A percentile compares a stretch with the other conserved stretches of the same genome.
Evolutionary conservation across 2,113 vertebrate species (phyloP).

Genomic region (Leptobrachium ailaonicum): DNA sequence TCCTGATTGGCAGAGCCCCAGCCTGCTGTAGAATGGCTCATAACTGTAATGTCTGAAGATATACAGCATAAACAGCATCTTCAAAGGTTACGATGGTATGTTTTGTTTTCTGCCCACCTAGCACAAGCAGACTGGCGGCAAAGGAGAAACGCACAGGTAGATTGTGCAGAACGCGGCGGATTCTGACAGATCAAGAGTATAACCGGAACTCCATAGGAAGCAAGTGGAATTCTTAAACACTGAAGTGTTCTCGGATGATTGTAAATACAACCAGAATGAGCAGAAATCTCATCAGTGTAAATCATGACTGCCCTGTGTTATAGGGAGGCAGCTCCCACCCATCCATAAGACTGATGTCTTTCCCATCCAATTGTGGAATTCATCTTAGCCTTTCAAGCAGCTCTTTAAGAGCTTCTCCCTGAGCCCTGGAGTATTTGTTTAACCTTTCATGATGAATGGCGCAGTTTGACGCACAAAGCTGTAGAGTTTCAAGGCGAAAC

Average conservation of each 20-base stretch:
- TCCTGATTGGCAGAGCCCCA: too few species aligned
- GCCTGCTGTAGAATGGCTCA: too few species aligned
- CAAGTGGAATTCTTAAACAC: constrained; percentile 62
- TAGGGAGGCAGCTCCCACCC: constrained; percentile 46
- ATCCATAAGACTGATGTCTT: constrained; percentile 49
- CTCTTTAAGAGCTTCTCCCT: constrained; percentile 41
- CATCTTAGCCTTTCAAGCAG: constrained; percentile 31
- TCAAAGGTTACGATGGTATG: too few species aligned
- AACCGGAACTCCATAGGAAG: constrained; percentile 59
- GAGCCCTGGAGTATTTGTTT: constrained; percentile 20
- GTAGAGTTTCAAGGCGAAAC: constrained; percentile 41
- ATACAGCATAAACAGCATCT: too few species aligned
- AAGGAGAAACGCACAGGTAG: constrained; percentile 66
- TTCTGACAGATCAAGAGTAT: constrained; percentile 70
- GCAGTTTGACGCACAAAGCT: constrained; percentile 22
- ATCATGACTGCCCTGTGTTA: constrained; percentile 52
- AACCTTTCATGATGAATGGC: constrained; percentile 54
- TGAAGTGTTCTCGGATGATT: constrained; percentile 61
- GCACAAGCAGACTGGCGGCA: constrained; percentile 1
- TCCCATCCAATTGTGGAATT: constrained; percentile 43
- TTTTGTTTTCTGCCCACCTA: too few species aligned
- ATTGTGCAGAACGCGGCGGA: constrained; percentile 64
- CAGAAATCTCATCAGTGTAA: constrained; percentile 52
- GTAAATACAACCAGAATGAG: constrained; percentile 54
- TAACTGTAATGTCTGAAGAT: too few species aligned